Percentiles rank a stretch among this genome's conserved stretches.
Evolutionary conservation across 2,797 vertebrate genomes (phyloP).

Genomic region (Lutjanus argentimaculatus): DNA sequence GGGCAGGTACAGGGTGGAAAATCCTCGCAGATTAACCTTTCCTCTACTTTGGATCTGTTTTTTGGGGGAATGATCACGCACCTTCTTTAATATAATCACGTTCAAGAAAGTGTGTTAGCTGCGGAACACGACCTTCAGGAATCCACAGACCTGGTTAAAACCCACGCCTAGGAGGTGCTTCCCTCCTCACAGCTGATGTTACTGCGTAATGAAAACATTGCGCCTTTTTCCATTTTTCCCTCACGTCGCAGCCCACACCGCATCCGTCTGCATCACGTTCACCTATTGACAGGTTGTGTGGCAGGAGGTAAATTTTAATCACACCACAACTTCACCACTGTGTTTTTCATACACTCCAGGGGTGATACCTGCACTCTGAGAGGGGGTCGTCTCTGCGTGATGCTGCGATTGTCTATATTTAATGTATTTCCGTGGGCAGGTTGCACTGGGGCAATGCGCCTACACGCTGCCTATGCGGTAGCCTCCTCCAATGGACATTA

Average conservation of each 20-base stretch:
- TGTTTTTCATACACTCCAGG: neutral
- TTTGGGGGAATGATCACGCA: neutral
- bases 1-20: conserved; percentile 9
- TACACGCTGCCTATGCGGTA: conserved; percentile 84
- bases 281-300: conserved; percentile 72
- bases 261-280: conserved; percentile 81
- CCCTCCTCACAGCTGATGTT: conserved; percentile 76
- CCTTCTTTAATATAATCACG: neutral
- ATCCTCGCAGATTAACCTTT: conserved; percentile 1
- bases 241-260: conserved; percentile 79
- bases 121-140: conserved; percentile 66
- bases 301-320: conserved; percentile 47
- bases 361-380: neutral
- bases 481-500: conserved; percentile 71
- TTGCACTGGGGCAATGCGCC: conserved; percentile 81
- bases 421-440: conserved; percentile 76
- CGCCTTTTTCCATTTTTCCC: conserved; percentile 68
- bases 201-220: conserved; percentile 87
- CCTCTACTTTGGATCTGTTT: neutral
- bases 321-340: conserved; percentile 24
- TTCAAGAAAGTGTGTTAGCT: conserved; percentile 16
- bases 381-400: neutral
- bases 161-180: conserved; percentile 69
- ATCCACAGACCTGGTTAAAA: conserved; percentile 42
- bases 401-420: conserved; percentile 60